Evolutionary conservation across 2,113 vertebrate genomes (phyloP).

Genomic region (Thalassarche chlororhynchos): DNA sequence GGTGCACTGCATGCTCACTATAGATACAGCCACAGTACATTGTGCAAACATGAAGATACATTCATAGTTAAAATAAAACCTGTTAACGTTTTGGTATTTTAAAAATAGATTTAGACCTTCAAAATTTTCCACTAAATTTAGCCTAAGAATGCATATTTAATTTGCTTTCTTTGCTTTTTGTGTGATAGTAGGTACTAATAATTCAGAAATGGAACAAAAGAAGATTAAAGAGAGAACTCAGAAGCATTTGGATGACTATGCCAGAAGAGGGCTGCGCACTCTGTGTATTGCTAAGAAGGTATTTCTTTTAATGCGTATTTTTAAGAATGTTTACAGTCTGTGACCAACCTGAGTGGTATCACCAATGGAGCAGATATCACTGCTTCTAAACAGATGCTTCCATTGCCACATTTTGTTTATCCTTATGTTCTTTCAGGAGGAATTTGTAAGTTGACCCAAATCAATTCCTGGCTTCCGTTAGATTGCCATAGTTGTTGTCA

Average conservation of each 20-base stretch:
- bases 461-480: neutral
- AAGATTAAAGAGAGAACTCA: slow-evolving; percentile 83
- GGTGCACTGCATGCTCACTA: neutral
- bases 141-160: neutral
- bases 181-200: slow-evolving; percentile 25
- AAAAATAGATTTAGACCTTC: neutral
- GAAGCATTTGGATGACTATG: slow-evolving; percentile 88
- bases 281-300: slow-evolving; percentile 94
- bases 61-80: neutral
- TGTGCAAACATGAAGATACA: neutral
- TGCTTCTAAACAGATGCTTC: neutral
- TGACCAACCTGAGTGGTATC: neutral
- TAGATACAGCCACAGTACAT: neutral
- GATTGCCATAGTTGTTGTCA: neutral
- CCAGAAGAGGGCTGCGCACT: slow-evolving; percentile 88
- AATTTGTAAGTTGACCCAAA: neutral
- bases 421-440: neutral
- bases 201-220: slow-evolving; percentile 37
- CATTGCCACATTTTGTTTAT: neutral
- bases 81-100: neutral
- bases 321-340: neutral
- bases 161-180: neutral
- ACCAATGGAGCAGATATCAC: neutral
- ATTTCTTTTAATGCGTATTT: neutral
- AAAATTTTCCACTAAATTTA: neutral